Evolutionary conservation across 1,140 invertebrate species (phyloP).

Genomic region (Platorchestia sp.): DNA sequence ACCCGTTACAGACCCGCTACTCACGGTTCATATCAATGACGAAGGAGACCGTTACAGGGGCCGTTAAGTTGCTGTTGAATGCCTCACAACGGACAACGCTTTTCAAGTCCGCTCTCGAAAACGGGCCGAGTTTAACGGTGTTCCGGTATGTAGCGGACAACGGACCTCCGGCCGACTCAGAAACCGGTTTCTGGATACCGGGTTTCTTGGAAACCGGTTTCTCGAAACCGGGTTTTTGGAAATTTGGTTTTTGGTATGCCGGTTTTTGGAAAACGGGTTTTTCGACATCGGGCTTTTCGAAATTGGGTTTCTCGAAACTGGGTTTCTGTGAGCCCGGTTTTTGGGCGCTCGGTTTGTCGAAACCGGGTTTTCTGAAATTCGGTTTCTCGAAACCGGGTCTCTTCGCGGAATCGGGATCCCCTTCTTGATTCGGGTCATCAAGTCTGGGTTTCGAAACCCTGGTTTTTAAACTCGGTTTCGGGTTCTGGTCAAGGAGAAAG

Average conservation of each 20-base stretch:
- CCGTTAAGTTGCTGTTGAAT: constrained; percentile 84
- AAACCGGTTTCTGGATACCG: background rate
- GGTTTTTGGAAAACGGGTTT: background rate
- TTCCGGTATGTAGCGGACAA: constrained; percentile 36
- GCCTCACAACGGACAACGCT: constrained; percentile 87
- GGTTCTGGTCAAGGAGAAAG: background rate
- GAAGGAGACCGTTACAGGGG: constrained; percentile 83
- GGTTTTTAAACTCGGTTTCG: background rate
- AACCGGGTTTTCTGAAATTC: background rate
- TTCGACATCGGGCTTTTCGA: background rate
- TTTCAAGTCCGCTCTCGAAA: constrained; percentile 83
- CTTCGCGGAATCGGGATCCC: background rate
- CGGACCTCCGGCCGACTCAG: background rate
- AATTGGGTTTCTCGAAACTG: too few relatives aligned
- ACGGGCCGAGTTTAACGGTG: constrained; percentile 78
- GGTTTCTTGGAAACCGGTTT: background rate
- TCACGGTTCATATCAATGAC: constrained; percentile 92
- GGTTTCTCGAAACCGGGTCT: too few relatives aligned
- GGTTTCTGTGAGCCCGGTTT: background rate
- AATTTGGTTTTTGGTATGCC: background rate
- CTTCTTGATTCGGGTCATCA: background rate
- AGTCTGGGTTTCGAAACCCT: background rate
- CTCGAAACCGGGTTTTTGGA: too few relatives aligned
- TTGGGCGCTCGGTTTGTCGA: background rate
- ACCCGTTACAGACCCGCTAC: constrained; percentile 71